Evolutionary conservation across 2,888 invertebrate species (phyloP).

Genomic region (Nesidiocoris tenuis): DNA sequence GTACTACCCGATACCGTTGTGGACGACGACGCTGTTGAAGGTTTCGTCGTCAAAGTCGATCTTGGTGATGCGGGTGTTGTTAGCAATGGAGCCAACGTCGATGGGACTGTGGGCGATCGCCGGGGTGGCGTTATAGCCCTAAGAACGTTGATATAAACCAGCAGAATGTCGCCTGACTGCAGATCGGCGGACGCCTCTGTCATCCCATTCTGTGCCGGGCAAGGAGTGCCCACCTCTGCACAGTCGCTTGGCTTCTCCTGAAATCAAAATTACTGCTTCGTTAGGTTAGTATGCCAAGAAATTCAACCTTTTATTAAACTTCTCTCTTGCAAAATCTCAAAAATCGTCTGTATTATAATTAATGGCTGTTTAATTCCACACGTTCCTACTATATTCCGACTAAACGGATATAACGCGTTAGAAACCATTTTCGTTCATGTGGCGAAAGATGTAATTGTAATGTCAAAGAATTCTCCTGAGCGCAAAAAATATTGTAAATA

Average conservation of each 20-base stretch:
- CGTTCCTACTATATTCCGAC: too few relatives aligned
- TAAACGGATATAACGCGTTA: too few relatives aligned
- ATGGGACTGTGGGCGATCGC: neutral
- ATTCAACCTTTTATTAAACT: too few relatives aligned
- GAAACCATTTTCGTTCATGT: too few relatives aligned
- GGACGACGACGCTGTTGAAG: slow-evolving; percentile 15
- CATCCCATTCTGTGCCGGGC: slow-evolving; percentile 29
- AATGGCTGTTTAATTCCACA: too few relatives aligned
- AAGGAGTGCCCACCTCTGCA: slow-evolving; percentile 34
- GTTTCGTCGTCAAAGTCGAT: neutral
- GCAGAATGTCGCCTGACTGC: slow-evolving; percentile 70
- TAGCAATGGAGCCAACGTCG: slow-evolving; percentile 6
- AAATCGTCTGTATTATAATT: too few relatives aligned
- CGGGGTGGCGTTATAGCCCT: slow-evolving; percentile 10
- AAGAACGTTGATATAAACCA: slow-evolving; percentile 69
- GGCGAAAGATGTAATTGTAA: too few relatives aligned
- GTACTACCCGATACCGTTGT: neutral
- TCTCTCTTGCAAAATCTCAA: too few relatives aligned
- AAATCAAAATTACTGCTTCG: neutral
- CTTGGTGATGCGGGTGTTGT: neutral
- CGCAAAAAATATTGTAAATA: too few relatives aligned
- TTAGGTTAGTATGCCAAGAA: too few relatives aligned
- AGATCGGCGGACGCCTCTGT: slow-evolving; percentile 60
- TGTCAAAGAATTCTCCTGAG: too few relatives aligned
- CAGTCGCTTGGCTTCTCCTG: slow-evolving; percentile 38